phyloP scores from a whole-genome alignment of 2,797 vertebrate species.

The Melanotaenia pygmaea region DNA sequence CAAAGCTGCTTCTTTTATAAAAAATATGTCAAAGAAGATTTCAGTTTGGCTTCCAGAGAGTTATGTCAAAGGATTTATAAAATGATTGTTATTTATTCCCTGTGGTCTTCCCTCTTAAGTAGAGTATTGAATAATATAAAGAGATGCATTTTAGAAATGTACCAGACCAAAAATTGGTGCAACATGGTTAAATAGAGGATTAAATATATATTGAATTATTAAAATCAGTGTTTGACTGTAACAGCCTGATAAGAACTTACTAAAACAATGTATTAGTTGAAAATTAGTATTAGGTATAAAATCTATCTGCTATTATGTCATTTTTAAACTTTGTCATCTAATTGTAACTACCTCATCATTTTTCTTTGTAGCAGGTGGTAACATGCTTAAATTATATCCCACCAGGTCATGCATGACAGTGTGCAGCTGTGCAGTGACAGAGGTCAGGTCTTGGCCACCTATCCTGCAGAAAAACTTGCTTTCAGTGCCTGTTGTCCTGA shows the following conservation, averaged over 20 bases:
- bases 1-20: too few species aligned
- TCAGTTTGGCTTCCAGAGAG: too few species aligned
- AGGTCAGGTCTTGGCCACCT: slow-evolving; percentile 89
- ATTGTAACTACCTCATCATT: neutral
- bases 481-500: slow-evolving; percentile 98
- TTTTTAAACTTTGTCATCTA: neutral
- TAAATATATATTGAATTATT: too few species aligned
- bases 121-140: too few species aligned
- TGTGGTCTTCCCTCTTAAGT: too few species aligned
- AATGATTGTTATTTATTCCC: too few species aligned
- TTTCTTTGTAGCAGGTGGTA: slow-evolving; percentile 1
- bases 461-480: slow-evolving; percentile 96
- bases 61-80: too few species aligned
- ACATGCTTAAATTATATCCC: slow-evolving; percentile 3
- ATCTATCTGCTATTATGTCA: neutral
- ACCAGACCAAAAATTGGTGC: too few species aligned
- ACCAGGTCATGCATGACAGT: slow-evolving; percentile 92
- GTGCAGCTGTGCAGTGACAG: slow-evolving; percentile 92
- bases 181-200: too few species aligned
- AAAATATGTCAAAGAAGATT: too few species aligned
- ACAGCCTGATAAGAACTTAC: neutral
- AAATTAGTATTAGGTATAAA: neutral
- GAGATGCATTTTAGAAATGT: too few species aligned
- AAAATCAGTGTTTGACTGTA: too few species aligned
- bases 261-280: neutral